These are phyloP conservation scores for Tapirus terrestris DNA, from an alignment of 2,113 vertebrate species.

Conservation along the genomic window DNA sequence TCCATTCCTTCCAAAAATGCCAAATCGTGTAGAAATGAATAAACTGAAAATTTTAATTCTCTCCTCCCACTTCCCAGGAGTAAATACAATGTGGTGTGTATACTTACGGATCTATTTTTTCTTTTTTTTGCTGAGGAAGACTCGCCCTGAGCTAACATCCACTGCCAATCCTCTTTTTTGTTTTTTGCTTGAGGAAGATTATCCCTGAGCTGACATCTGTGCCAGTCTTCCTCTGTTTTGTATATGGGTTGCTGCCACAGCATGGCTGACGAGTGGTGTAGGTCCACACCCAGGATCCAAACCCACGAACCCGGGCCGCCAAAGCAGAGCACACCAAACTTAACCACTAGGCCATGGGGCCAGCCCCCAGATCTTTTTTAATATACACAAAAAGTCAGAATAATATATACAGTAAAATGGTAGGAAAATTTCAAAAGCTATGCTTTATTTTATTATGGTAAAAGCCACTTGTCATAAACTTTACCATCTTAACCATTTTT, in stretches of 20 bases:
- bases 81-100: neutral
- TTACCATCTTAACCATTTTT: neutral
- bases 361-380: neutral
- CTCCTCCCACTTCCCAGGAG: neutral
- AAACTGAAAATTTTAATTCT: neutral
- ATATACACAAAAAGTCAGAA: neutral
- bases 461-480: neutral
- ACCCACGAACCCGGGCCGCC: too few relatives aligned
- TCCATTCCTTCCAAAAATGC: neutral
- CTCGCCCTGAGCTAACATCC: too few relatives aligned
- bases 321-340: too few relatives aligned
- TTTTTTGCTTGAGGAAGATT: too few relatives aligned
- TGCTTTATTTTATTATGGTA: neutral
- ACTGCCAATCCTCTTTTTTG: too few relatives aligned
- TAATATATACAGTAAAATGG: neutral
- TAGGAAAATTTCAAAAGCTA: neutral
- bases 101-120: neutral
- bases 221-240: too few relatives aligned
- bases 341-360: too few relatives aligned
- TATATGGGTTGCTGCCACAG: too few relatives aligned
- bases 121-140: too few relatives aligned
- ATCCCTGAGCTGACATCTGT: too few relatives aligned
- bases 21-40: neutral
- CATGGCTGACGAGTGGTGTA: too few relatives aligned
- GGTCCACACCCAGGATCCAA: too few relatives aligned